Evolutionary conservation across 2,888 invertebrate genomes (phyloP).

Genomic region (Leptinotarsa juncta): DNA sequence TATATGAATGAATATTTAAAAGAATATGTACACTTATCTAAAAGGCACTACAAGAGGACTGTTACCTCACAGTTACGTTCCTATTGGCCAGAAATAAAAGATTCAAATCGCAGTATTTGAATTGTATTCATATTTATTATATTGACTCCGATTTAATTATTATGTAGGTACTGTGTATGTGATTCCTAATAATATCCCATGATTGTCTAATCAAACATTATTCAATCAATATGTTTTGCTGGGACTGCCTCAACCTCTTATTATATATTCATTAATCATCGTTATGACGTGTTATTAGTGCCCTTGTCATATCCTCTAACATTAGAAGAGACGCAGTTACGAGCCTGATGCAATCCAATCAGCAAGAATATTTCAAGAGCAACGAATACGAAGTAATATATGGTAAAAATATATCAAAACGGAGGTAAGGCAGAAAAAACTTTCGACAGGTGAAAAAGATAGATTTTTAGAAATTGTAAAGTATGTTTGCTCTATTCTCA

Average conservation of each 20-base stretch:
- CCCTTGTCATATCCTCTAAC: not conserved
- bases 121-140: not conserved
- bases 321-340: not conserved
- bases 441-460: too few species aligned
- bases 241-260: not conserved
- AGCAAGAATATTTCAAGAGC: too few species aligned
- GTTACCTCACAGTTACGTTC: too few species aligned
- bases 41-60: too few species aligned
- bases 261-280: not conserved
- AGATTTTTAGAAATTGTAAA: too few species aligned
- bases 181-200: not conserved
- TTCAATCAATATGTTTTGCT: not conserved
- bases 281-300: not conserved
- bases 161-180: not conserved
- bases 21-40: too few species aligned
- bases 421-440: too few species aligned
- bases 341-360: not conserved
- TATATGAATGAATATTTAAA: too few species aligned
- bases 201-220: not conserved
- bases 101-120: not conserved
- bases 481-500: too few species aligned
- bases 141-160: not conserved
- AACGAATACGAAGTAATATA: too few species aligned
- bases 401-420: not conserved
- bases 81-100: too few species aligned